Conservation (phyloP, 2,113 vertebrate genomes). For the Semicossyphus pulcher region DNA sequence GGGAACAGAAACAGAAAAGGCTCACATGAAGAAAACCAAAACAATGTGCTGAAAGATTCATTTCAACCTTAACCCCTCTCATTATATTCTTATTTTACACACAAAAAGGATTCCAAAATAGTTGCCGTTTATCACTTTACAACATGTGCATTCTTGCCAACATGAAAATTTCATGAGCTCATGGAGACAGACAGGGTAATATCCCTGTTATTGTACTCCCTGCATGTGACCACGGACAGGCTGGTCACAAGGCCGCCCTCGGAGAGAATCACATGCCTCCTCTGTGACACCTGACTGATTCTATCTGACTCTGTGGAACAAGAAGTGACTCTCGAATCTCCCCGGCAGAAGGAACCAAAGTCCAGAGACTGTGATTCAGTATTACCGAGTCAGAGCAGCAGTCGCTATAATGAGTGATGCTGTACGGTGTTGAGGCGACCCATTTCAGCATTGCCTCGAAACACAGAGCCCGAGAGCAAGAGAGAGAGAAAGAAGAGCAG, state of each 20-base stretch:
- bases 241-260: neutral
- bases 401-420: conserved; percentile 39
- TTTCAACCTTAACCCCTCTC: no score
- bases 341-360: conserved; percentile 13
- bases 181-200: neutral
- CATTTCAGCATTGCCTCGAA: conserved; percentile 64
- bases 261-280: conserved; percentile 9
- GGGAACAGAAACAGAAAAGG: no score
- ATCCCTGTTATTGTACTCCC: neutral
- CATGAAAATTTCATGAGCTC: neutral
- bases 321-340: conserved; percentile 14
- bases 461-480: conserved; percentile 15
- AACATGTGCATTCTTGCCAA: neutral
- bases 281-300: conserved; percentile 20
- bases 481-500: conserved; percentile 34
- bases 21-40: no score
- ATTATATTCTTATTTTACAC: no score
- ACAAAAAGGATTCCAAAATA: neutral
- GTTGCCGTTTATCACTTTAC: neutral
- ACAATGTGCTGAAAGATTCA: no score
- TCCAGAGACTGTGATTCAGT: conserved; percentile 29
- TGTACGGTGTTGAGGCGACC: conserved; percentile 54
- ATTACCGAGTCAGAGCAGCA: conserved; percentile 47
- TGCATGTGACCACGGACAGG: neutral
- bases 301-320: conserved; percentile 22